Evolutionary conservation across 2,888 invertebrate species (phyloP).

Genomic region (Dyspetes luteomarginatus): DNA sequence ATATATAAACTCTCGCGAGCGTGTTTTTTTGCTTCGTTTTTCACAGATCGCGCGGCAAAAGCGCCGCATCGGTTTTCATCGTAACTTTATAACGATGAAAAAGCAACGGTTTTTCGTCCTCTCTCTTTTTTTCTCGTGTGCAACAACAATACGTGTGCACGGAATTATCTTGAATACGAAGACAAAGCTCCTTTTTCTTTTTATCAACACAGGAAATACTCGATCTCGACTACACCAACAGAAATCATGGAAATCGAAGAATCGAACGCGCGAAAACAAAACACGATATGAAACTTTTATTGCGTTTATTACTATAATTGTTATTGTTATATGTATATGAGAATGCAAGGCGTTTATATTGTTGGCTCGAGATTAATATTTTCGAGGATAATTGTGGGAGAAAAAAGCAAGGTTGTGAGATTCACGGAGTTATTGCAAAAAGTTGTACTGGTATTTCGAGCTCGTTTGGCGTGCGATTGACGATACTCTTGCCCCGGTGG

Average conservation of each 20-base stretch:
- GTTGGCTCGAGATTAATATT: background rate
- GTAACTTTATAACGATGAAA: background rate
- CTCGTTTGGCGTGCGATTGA: conserved; percentile 10
- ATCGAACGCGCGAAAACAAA: background rate
- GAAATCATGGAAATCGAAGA: background rate
- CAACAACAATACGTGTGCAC: background rate
- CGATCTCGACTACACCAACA: background rate
- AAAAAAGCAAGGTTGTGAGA: background rate
- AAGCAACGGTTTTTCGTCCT: background rate
- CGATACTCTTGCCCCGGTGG: conserved; percentile 58
- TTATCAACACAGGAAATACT: background rate
- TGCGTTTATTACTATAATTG: too few relatives aligned
- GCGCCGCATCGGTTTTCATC: background rate
- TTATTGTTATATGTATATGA: background rate
- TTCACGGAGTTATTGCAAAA: background rate
- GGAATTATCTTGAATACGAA: background rate
- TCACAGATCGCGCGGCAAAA: conserved; percentile 8
- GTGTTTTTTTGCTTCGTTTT: conserved; percentile 6
- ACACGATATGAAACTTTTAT: background rate
- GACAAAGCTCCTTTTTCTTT: too few relatives aligned
- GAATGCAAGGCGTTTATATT: background rate
- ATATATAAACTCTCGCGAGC: conserved; percentile 34
- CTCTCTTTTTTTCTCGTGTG: background rate
- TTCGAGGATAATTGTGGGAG: background rate
- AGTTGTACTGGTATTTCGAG: conserved; percentile 26